Evolutionary conservation across 2,797 vertebrate species (phyloP).

Genomic region (Alca torda): DNA sequence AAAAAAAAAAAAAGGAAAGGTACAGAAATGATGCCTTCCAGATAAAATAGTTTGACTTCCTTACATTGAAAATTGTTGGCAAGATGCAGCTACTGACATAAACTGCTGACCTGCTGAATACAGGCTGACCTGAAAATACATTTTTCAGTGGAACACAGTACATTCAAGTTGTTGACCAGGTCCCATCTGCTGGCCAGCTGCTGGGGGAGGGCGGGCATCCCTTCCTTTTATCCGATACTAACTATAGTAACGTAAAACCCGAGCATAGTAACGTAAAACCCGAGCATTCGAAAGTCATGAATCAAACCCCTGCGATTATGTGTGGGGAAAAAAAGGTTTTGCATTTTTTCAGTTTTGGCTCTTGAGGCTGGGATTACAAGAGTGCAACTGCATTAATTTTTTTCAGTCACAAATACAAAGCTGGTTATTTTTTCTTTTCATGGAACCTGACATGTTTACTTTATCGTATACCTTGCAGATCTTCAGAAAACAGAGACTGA

Average conservation of each 20-base stretch:
- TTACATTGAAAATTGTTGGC: neutral
- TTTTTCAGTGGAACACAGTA: neutral
- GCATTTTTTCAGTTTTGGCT: neutral
- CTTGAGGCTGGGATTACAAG: neutral
- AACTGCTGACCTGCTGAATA: neutral
- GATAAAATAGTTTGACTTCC: slow-evolving; percentile 15
- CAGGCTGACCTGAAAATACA: neutral
- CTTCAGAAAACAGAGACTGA: neutral
- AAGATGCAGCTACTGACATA: neutral
- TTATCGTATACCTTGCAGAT: neutral
- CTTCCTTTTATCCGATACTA: neutral
- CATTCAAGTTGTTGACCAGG: neutral
- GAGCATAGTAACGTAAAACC: neutral
- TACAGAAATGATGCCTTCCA: neutral
- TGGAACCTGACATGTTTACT: neutral
- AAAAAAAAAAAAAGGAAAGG: neutral
- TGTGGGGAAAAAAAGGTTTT: neutral
- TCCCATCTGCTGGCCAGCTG: neutral
- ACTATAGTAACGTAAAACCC: neutral
- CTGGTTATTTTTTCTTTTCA: neutral
- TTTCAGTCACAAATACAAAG: neutral
- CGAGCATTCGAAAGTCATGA: neutral
- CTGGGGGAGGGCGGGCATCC: fast-evolving
- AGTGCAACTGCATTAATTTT: neutral
- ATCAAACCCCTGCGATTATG: neutral